Evolutionary conservation across 2,797 vertebrate genomes (phyloP).

Genomic region (Melanotaenia nigrans): DNA sequence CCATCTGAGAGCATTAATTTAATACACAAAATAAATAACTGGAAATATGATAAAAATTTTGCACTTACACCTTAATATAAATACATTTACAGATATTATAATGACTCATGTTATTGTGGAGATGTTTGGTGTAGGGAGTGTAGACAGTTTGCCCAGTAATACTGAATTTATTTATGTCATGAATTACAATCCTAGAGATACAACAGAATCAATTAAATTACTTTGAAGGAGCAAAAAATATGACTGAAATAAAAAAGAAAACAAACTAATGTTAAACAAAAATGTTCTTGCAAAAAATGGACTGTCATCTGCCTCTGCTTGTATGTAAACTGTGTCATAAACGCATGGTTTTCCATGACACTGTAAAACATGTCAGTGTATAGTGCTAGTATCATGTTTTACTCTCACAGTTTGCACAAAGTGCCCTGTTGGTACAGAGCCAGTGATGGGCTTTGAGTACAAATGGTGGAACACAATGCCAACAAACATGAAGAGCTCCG

Average conservation of each 20-base stretch:
- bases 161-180: not conserved
- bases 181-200: not conserved
- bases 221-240: not conserved
- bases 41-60: not conserved
- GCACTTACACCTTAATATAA: not conserved
- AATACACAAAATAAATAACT: not conserved
- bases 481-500: constrained; percentile 89
- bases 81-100: not conserved
- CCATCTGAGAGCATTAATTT: not conserved
- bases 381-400: constrained; percentile 12
- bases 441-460: constrained; percentile 90
- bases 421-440: constrained; percentile 91
- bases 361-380: not conserved
- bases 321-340: not conserved
- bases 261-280: not conserved
- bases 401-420: constrained; percentile 82
- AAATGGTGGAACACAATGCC: constrained; percentile 98
- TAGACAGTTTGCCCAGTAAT: not conserved
- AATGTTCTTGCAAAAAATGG: not conserved
- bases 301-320: not conserved
- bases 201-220: not conserved
- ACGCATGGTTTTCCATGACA: not conserved
- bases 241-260: not conserved
- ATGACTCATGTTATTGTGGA: not conserved
- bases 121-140: not conserved